phyloP scores from a whole-genome alignment of 2,888 invertebrate species.

The Heteropelma amictum region DNA sequence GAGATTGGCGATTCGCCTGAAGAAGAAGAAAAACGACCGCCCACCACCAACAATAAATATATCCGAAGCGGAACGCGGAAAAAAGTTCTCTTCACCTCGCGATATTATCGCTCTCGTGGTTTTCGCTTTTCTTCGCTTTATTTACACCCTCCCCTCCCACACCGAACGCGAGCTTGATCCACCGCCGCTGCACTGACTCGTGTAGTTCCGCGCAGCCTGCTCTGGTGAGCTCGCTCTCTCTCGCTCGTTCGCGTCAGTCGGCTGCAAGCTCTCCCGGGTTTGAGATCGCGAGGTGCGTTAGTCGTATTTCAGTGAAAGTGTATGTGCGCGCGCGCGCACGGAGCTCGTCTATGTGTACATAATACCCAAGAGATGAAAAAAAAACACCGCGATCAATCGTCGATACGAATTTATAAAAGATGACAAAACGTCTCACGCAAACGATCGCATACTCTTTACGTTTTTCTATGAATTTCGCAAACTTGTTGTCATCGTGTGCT shows the following conservation, averaged over 20 bases:
- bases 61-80: conserved; percentile 50
- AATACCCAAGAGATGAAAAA: background rate
- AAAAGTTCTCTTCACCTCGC: background rate
- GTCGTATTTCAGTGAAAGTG: conserved; percentile 23
- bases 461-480: background rate
- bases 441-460: background rate
- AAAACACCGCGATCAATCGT: conserved; percentile 23
- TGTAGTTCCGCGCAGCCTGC: conserved; percentile 13
- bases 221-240: conserved; percentile 10
- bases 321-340: conserved; percentile 26
- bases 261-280: conserved; percentile 54
- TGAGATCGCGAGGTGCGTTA: conserved; percentile 29
- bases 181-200: conserved; percentile 31
- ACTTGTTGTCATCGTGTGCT: too few relatives aligned
- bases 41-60: conserved; percentile 51
- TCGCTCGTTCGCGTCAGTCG: conserved; percentile 43
- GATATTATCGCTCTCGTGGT: background rate
- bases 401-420: conserved; percentile 9
- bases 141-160: conserved; percentile 3
- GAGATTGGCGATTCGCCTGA: conserved; percentile 58
- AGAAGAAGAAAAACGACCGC: too few relatives aligned
- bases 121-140: background rate
- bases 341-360: background rate
- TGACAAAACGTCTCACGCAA: conserved; percentile 7
- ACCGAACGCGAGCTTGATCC: background rate